Evolutionary conservation across 2,113 vertebrate genomes (phyloP).

Genomic region (Muntiacus muntjak): DNA sequence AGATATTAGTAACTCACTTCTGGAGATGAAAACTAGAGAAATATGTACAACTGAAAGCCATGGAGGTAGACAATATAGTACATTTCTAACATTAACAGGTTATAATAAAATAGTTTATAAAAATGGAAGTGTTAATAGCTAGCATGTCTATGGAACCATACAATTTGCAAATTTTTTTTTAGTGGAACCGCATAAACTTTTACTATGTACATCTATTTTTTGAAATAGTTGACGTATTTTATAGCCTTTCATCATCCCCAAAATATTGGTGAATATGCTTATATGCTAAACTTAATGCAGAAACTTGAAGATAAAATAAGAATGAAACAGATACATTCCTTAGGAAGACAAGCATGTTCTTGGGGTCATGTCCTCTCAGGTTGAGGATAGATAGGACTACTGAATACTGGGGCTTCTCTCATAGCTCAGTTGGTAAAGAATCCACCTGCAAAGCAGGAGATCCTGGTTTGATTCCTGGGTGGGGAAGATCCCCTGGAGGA

Average conservation of each 20-base stretch:
- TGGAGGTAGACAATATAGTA: background rate
- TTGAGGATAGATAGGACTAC: too few relatives aligned
- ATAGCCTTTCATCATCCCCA: background rate
- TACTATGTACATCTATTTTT: background rate
- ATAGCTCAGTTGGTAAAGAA: background rate
- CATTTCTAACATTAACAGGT: background rate
- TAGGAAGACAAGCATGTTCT: background rate
- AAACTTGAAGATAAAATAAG: too few relatives aligned
- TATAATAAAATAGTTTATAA: background rate
- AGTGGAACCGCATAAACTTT: background rate
- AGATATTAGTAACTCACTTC: background rate
- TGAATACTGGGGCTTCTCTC: background rate
- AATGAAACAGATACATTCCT: background rate
- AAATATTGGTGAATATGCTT: background rate
- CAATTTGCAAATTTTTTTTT: background rate
- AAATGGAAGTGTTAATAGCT: background rate
- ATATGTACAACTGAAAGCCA: background rate
- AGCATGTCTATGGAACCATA: background rate
- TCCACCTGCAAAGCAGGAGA: background rate
- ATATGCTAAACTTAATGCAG: background rate
- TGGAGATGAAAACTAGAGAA: background rate
- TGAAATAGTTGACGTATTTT: background rate
- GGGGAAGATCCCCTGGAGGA: background rate
- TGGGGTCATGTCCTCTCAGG: background rate
- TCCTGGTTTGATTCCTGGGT: background rate